Percentiles rank a stretch among this genome's conserved stretches.
Conservation (phyloP, 2,113 vertebrate species). For the Aramus guarauna region DNA sequence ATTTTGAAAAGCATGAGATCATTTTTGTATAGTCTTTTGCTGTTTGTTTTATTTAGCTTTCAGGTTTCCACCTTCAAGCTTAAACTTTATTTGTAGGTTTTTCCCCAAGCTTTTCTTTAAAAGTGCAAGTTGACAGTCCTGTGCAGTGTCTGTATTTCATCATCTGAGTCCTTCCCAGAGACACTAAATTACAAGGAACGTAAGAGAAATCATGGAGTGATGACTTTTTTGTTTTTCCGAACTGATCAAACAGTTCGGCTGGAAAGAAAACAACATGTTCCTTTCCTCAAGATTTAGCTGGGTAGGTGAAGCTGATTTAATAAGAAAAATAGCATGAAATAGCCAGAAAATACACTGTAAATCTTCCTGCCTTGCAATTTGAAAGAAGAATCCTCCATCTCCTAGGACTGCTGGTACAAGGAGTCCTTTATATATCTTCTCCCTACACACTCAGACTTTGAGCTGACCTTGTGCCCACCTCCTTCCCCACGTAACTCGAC, state of each 20-base stretch:
- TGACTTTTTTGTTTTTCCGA: neutral
- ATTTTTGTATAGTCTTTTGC: neutral
- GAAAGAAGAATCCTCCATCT: neutral
- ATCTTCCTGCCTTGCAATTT: neutral
- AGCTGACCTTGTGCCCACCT: neutral
- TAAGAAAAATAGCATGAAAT: neutral
- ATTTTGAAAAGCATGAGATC: neutral
- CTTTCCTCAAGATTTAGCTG: neutral
- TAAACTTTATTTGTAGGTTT: neutral
- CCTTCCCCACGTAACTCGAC: neutral
- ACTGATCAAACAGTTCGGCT: neutral
- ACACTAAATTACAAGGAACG: neutral
- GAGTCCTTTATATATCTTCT: neutral
- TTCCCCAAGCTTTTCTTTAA: neutral
- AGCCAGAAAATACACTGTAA: neutral
- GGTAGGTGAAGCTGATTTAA: neutral
- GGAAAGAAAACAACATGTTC: neutral
- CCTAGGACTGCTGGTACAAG: neutral
- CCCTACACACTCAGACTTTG: neutral
- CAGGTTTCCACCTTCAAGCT: neutral
- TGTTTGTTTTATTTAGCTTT: neutral
- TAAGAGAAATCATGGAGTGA: neutral
- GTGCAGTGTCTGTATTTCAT: neutral
- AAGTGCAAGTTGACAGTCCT: neutral
- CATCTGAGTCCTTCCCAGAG: neutral